These are phyloP conservation scores for Megastigmus dorsalis DNA, from an alignment of 2,888 invertebrate species.

Conservation along the genomic window DNA sequence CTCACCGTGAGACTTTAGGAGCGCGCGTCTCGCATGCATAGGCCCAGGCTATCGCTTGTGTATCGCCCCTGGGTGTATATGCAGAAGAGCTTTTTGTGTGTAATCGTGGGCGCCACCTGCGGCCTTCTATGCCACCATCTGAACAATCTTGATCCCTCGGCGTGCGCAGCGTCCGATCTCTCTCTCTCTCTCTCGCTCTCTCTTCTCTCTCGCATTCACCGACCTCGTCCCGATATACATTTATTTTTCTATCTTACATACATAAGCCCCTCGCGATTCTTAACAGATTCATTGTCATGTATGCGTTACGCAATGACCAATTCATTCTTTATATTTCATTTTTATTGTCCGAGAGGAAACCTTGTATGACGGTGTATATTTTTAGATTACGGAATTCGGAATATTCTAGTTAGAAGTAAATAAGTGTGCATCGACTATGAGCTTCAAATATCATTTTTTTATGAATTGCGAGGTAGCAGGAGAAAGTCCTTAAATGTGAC, in stretches of 20 bases:
- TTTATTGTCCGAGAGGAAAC: too few relatives aligned
- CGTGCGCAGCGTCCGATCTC: conserved; percentile 17
- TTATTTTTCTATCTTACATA: conserved; percentile 27
- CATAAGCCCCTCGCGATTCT: conserved; percentile 13
- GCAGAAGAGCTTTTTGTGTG: conserved; percentile 63
- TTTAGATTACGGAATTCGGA: not conserved
- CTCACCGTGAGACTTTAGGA: conserved; percentile 70
- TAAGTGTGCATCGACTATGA: too few relatives aligned
- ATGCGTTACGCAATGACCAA: conserved; percentile 31
- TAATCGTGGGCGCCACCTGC: conserved; percentile 70
- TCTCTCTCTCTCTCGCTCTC: too few relatives aligned
- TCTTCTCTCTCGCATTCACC: too few relatives aligned
- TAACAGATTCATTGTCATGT: not conserved
- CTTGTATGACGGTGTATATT: not conserved
- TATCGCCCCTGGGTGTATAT: conserved; percentile 27
- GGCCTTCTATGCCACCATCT: conserved; percentile 65
- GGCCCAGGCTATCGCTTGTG: conserved; percentile 58
- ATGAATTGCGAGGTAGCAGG: not conserved
- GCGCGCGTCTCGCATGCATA: conserved; percentile 60
- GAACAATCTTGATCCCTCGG: conserved; percentile 36
- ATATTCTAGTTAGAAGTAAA: too few relatives aligned
- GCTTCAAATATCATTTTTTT: too few relatives aligned
- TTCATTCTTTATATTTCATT: not conserved
- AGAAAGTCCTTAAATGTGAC: conserved; percentile 4
- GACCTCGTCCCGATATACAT: conserved; percentile 30